These are phyloP conservation scores for Agelaius tricolor DNA, from an alignment of 2,113 vertebrate genomes.

Conservation along the genomic window DNA sequence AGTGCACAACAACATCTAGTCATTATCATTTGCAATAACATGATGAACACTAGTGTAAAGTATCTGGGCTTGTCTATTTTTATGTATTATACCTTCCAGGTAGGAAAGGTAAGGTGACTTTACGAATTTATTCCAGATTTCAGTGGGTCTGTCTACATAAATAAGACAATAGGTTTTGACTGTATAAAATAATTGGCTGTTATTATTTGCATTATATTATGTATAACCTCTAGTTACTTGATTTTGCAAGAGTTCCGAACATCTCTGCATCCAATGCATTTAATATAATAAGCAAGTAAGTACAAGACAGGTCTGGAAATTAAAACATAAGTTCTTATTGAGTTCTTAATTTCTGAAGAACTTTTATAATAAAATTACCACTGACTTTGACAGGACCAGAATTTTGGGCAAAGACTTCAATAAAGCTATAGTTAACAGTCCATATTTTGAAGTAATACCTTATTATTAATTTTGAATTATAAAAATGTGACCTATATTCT, in stretches of 20 bases:
- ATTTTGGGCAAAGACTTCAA: neutral
- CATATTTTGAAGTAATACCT: neutral
- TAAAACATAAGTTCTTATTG: neutral
- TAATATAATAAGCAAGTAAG: neutral
- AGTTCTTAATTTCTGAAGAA: neutral
- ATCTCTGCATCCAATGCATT: neutral
- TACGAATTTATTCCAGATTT: neutral
- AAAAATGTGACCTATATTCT: neutral
- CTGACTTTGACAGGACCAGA: neutral
- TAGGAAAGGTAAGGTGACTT: neutral
- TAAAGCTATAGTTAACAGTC: neutral
- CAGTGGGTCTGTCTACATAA: neutral
- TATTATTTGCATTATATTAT: neutral
- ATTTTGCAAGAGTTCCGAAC: neutral
- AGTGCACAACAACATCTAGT: neutral
- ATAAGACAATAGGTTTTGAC: neutral
- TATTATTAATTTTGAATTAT: neutral
- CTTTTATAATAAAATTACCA: neutral
- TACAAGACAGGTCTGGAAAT: neutral
- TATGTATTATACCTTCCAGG: neutral
- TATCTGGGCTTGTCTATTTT: neutral
- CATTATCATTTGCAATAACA: neutral
- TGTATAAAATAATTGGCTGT: neutral
- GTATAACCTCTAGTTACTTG: neutral
- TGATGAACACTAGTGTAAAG: neutral